These are phyloP conservation scores for Leptarthrus brevirostris DNA, from an alignment of 2,888 invertebrate species.

Conservation along the genomic window DNA sequence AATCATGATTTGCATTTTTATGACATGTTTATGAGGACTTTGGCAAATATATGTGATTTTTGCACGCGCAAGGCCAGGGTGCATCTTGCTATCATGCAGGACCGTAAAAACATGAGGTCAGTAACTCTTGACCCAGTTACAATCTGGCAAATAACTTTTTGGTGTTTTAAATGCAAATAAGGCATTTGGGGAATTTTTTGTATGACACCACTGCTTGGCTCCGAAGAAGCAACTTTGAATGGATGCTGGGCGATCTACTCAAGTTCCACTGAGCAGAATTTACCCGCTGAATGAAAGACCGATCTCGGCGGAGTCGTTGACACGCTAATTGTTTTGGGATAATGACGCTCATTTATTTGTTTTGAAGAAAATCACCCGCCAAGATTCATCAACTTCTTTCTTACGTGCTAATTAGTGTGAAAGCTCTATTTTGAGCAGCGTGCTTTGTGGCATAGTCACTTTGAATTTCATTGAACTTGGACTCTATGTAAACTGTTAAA, in stretches of 20 bases:
- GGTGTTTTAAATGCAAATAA: slow-evolving; percentile 39
- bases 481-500: slow-evolving; percentile 30
- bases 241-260: background rate
- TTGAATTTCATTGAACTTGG: slow-evolving; percentile 46
- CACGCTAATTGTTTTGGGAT: background rate
- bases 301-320: slow-evolving; percentile 22
- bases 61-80: background rate
- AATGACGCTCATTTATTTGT: slow-evolving; percentile 1
- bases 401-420: slow-evolving; percentile 6
- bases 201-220: slow-evolving; percentile 1
- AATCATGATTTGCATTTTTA: slow-evolving; percentile 35
- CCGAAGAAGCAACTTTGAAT: background rate
- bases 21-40: slow-evolving; percentile 35
- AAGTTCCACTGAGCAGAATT: background rate
- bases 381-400: background rate
- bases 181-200: background rate
- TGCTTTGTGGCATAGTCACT: slow-evolving; percentile 29
- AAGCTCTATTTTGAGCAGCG: slow-evolving; percentile 14
- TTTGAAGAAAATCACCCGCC: background rate
- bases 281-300: background rate
- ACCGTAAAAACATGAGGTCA: background rate
- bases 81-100: background rate
- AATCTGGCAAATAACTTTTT: background rate
- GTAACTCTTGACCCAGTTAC: slow-evolving; percentile 33
- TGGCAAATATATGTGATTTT: slow-evolving; percentile 2